Percentiles rank a stretch among this genome's conserved stretches.
Conservation (phyloP, 2,888 invertebrate species). For the Troglohyphantes excavatus region DNA sequence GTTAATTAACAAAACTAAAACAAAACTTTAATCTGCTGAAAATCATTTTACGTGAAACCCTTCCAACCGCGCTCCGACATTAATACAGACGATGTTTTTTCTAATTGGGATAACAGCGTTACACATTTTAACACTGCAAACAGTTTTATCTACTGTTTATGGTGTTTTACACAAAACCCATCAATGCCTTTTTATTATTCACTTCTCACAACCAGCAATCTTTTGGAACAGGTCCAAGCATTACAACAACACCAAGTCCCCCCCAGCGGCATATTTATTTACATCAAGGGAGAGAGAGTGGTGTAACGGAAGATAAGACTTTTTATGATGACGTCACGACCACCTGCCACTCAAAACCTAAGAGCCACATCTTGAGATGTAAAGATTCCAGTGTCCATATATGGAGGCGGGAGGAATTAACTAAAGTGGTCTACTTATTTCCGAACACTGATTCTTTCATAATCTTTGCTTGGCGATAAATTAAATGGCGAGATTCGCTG, state of each 20-base stretch:
- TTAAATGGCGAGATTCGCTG: slow-evolving; percentile 18
- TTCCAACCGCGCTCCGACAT: no score
- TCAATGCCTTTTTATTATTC: neutral
- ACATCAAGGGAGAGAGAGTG: slow-evolving; percentile 26
- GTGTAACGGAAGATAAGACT: slow-evolving; percentile 32
- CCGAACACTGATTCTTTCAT: slow-evolving; percentile 39
- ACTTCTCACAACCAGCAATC: neutral
- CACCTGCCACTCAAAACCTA: slow-evolving; percentile 75
- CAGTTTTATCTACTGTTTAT: no score
- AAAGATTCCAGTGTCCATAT: slow-evolving; percentile 58
- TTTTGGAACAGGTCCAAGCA: slow-evolving; percentile 14
- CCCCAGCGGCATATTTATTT: slow-evolving; percentile 55
- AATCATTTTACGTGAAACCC: no score
- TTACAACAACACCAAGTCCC: slow-evolving; percentile 12
- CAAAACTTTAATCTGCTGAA: no score
- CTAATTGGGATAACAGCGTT: no score
- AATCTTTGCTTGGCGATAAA: slow-evolving; percentile 10
- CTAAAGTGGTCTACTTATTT: slow-evolving; percentile 45
- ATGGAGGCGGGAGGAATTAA: slow-evolving; percentile 22
- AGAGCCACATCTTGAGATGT: slow-evolving; percentile 31
- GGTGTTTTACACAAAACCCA: neutral
- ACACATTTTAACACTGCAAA: no score
- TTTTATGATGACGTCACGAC: slow-evolving; percentile 63
- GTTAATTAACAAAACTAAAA: no score
- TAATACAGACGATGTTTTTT: no score